Evolutionary conservation across 2,113 vertebrate species (phyloP).

Genomic region (Sander lucioperca): DNA sequence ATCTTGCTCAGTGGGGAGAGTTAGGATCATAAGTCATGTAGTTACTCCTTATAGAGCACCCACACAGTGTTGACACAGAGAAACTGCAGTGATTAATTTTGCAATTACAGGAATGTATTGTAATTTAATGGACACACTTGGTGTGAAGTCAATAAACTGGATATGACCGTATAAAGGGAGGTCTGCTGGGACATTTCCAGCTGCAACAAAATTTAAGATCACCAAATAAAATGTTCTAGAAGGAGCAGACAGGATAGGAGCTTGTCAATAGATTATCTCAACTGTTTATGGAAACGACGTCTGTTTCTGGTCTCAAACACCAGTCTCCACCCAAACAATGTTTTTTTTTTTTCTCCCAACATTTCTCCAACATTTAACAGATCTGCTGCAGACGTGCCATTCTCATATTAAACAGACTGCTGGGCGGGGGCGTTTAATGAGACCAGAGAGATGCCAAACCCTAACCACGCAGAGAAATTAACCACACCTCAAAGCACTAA

Average conservation of each 20-base stretch:
- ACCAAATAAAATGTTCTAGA: background rate
- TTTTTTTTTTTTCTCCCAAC: constrained; percentile 20
- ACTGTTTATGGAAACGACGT: constrained; percentile 3
- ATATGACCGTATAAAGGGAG: background rate
- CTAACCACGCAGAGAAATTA: constrained; percentile 26
- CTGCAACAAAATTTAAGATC: background rate
- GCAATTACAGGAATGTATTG: constrained; percentile 41
- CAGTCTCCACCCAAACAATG: constrained; percentile 20
- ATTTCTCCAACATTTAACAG: constrained; percentile 47
- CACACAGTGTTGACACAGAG: constrained; percentile 35
- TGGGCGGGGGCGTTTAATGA: constrained; percentile 43
- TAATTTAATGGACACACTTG: constrained; percentile 20
- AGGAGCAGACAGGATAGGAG: constrained; percentile 6
- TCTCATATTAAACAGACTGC: constrained; percentile 18
- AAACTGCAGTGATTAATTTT: constrained; percentile 34
- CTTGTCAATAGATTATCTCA: background rate
- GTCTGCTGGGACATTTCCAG: background rate
- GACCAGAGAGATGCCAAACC: constrained; percentile 20
- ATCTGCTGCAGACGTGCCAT: constrained; percentile 7
- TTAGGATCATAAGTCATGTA: constrained; percentile 47
- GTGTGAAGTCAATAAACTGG: constrained; percentile 19
- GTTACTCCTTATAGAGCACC: constrained; percentile 36
- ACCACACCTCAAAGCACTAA: constrained; percentile 48
- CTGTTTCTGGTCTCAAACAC: constrained; percentile 28
- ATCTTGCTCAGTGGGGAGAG: constrained; percentile 34